Conservation (phyloP, 1,140 invertebrate species). For the Drosophila nigrodunni region DNA sequence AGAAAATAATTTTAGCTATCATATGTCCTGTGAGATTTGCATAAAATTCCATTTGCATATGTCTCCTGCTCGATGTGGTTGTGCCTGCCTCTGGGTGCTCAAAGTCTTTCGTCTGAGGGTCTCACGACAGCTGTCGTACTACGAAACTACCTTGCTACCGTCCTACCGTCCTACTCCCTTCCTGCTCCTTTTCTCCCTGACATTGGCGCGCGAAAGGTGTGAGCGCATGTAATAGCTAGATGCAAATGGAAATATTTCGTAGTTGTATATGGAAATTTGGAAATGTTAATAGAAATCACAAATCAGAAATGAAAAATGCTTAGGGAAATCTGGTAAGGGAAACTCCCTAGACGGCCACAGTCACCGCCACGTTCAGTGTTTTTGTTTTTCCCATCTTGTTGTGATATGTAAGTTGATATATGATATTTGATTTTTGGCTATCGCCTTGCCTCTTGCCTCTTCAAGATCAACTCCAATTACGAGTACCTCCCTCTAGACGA, state of each 20-base stretch:
- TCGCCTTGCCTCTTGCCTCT: conserved; percentile 9
- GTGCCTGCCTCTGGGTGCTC: background rate
- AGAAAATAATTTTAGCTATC: conserved; percentile 41
- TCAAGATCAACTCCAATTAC: conserved; percentile 60
- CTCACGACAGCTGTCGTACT: conserved; percentile 54
- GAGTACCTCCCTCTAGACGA: background rate
- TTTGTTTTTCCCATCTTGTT: conserved; percentile 72
- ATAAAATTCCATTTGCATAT: conserved; percentile 71
- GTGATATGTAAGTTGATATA: conserved; percentile 82
- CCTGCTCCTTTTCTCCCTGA: background rate
- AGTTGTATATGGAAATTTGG: conserved; percentile 22
- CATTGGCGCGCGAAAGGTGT: conserved; percentile 62
- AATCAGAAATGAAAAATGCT: background rate
- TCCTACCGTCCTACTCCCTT: background rate
- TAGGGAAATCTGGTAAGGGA: conserved; percentile 40
- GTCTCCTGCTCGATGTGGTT: background rate
- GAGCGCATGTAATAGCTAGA: conserved; percentile 69
- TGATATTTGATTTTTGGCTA: conserved; percentile 77
- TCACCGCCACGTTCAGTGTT: conserved; percentile 38
- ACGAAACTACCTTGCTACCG: background rate
- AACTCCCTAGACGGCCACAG: conserved; percentile 29
- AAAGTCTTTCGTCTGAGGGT: background rate
- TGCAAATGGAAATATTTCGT: conserved; percentile 29
- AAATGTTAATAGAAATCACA: conserved; percentile 8
- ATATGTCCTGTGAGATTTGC: conserved; percentile 64